A percentile compares a stretch with the other conserved stretches of the same genome.
phyloP scores from a whole-genome alignment of 2,888 invertebrate genomes.

The Heliconius ethilla region DNA sequence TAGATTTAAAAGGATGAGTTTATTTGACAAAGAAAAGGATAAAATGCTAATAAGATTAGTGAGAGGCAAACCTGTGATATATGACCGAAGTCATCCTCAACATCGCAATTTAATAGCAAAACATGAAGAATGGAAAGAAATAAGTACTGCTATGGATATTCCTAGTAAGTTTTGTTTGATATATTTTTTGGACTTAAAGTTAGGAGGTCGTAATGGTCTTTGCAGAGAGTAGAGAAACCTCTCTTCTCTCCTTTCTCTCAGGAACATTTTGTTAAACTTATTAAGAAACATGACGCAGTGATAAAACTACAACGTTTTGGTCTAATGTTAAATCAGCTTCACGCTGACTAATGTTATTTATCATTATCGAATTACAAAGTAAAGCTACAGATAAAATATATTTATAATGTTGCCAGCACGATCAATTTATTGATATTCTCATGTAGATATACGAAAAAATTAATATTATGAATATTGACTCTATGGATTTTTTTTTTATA shows the following conservation, averaged over 20 bases:
- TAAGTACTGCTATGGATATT: not conserved
- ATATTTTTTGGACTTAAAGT: not conserved
- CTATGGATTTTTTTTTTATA: too few species aligned
- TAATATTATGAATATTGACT: too few species aligned
- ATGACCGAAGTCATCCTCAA: constrained; percentile 5
- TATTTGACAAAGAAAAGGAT: not conserved
- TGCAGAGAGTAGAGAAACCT: too few species aligned
- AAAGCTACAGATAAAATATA: not conserved
- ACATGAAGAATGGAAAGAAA: not conserved
- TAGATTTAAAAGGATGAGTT: not conserved
- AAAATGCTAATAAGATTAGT: constrained; percentile 1
- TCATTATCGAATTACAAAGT: not conserved
- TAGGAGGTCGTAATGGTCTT: too few species aligned
- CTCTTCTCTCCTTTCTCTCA: too few species aligned
- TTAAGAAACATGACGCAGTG: not conserved
- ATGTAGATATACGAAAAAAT: too few species aligned
- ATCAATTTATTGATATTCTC: not conserved
- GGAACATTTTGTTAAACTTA: not conserved
- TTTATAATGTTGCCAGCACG: not conserved
- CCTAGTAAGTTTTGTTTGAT: not conserved
- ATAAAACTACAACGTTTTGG: not conserved
- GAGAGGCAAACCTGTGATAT: not conserved
- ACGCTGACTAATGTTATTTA: too few species aligned
- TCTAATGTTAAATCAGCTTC: not conserved
- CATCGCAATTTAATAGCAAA: constrained; percentile 10